Evolutionary conservation across 2,113 vertebrate species (phyloP).

Genomic region (Anguilla japonica): DNA sequence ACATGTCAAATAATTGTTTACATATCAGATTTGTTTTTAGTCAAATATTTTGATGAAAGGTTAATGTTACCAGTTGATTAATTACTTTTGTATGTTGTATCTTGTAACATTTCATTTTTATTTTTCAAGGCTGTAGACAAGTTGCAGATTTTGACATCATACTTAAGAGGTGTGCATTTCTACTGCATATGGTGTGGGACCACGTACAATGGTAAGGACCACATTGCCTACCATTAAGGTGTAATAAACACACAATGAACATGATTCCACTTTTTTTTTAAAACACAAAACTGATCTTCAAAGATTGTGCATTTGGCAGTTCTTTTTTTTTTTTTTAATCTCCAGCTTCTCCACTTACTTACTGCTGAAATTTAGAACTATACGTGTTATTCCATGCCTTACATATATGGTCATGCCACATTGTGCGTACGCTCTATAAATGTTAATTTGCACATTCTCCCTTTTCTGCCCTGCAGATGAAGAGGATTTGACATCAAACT

Average conservation of each 20-base stretch:
- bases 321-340: too few species aligned
- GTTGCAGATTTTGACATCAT: conserved; percentile 82
- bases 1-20: not conserved
- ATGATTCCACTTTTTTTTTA: not conserved
- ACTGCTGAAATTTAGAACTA: too few species aligned
- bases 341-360: too few species aligned
- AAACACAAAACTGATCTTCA: too few species aligned
- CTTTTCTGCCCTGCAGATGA: conserved; percentile 68
- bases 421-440: not conserved
- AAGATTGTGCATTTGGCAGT: too few species aligned
- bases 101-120: conserved; percentile 19
- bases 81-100: not conserved
- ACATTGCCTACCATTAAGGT: not conserved
- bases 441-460: not conserved
- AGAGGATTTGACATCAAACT: conserved; percentile 83
- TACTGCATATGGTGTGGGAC: conserved; percentile 98
- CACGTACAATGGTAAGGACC: conserved; percentile 82
- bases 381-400: too few species aligned
- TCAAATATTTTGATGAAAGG: not conserved
- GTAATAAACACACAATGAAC: not conserved
- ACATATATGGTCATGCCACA: too few species aligned
- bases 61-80: not conserved
- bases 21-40: not conserved
- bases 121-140: conserved; percentile 80
- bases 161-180: conserved; percentile 82